Evolutionary conservation across 1,140 invertebrate genomes (phyloP), one percentile per base, ranked within the genome.

Genomic region (Chlorops oryzae): DNA sequence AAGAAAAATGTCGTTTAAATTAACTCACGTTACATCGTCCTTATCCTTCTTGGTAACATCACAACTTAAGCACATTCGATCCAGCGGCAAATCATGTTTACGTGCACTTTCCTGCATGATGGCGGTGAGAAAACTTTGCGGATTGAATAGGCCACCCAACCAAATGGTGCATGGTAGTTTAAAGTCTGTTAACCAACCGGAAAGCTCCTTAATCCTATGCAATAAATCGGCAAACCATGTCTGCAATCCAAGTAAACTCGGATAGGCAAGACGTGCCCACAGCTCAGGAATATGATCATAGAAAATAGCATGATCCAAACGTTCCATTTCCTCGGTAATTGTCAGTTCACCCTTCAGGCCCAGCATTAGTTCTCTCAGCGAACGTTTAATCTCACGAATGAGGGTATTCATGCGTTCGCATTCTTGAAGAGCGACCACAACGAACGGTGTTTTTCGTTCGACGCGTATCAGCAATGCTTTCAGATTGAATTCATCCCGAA

Each of bases 21-120:
- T n/a, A 13, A 40, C 59, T 76, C 63, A 86, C 81, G 78, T 81
- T 52, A 92, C 83, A 62, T 96, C 92, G 57, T 92, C 87, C 59
- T 86, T 83, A 17, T 76, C 78, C 68, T 92, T 96, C 72, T 94
- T 96, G 5, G 92, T 95, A n/a, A 97, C 93, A 56, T 97, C 93
- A 67, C 91, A 94, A 65, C 91, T 85, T 44, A 98, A 76, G 65
- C 89, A 92, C 92, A 97, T 96, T 70, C 93, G 92, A 73, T 97
- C 93, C 38, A 97, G 75, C 1, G 94, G 93, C 82, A 92, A 88
- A 74, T 96, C 93, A 73, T 95, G 94, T 72, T 91, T 95, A n/a
- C 92, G 76, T 1, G 92, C 92, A 42, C 92, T 95, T 73, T 90
- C 90, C 75, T 97, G 94, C 92, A 96, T 97, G 61, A 97, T 95